A percentile compares a stretch with the other conserved stretches of the same genome.
Conservation (phyloP, 23 tunicate species). For the Trididemnum miniatum region DNA sequence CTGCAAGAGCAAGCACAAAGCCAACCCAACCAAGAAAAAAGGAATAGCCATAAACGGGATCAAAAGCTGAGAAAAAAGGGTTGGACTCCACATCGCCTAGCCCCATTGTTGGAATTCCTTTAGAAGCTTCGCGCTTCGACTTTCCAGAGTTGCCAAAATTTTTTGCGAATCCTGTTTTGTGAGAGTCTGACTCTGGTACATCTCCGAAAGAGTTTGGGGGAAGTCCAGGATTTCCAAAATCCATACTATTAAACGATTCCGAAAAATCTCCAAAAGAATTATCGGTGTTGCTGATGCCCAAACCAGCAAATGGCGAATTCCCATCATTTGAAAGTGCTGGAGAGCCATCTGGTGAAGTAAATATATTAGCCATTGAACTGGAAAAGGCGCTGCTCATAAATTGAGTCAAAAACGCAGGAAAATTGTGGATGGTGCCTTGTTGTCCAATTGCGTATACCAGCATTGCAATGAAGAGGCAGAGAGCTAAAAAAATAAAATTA, state of each 20-base stretch:
- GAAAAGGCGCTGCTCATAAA: background rate
- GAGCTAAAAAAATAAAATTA: background rate
- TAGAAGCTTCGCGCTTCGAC: no score
- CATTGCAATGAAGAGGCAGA: background rate
- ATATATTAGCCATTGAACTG: background rate
- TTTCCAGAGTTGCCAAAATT: background rate
- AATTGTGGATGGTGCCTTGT: background rate
- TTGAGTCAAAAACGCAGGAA: background rate
- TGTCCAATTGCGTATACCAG: background rate
- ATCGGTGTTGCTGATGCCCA: no score
- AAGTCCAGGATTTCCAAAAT: background rate
- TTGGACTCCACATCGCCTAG: background rate
- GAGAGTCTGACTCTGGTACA: background rate
- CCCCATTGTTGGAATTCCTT: background rate
- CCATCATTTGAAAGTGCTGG: background rate
- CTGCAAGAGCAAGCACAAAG: background rate
- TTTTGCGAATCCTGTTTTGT: background rate
- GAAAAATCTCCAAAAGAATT: no score
- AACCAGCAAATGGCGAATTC: background rate
- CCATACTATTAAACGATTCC: no score
- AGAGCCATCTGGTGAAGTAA: background rate
- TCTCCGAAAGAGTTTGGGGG: background rate
- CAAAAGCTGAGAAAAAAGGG: background rate
- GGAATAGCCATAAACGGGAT: background rate
- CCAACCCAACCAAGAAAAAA: background rate